phyloP scores from a whole-genome alignment of 2,797 vertebrate species.

The Coendou prehensilis region DNA sequence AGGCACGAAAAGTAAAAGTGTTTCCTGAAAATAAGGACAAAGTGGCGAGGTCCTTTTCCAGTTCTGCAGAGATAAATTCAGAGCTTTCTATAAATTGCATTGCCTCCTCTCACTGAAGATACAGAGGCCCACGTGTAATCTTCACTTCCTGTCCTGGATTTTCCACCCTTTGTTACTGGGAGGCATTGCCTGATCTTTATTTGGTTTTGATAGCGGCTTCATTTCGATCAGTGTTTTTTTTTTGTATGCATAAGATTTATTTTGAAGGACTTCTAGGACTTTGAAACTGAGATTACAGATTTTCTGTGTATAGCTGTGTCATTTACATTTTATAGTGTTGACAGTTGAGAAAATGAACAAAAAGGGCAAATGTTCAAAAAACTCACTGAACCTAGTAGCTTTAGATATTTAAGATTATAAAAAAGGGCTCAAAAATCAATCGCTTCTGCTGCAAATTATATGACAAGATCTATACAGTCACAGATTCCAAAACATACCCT shows the following conservation, averaged over 20 bases:
- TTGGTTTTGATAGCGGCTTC: constrained; percentile 49
- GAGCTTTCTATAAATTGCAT: constrained; percentile 33
- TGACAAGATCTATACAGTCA: background rate
- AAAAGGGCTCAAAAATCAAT: background rate
- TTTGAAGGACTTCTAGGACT: constrained; percentile 57
- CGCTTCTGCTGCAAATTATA: background rate
- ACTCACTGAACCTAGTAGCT: constrained; percentile 11
- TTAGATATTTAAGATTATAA: constrained; percentile 60
- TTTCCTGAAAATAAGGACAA: constrained; percentile 23
- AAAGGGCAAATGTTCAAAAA: constrained; percentile 47
- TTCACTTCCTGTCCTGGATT: background rate
- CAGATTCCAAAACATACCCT: background rate
- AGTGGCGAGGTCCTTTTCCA: background rate
- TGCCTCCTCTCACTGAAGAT: background rate
- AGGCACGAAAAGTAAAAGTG: constrained; percentile 28
- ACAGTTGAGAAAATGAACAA: constrained; percentile 54
- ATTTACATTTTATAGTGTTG: constrained; percentile 69
- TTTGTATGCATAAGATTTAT: constrained; percentile 48
- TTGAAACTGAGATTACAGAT: constrained; percentile 45
- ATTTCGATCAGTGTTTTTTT: constrained; percentile 33
- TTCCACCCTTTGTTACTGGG: constrained; percentile 46
- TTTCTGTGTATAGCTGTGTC: constrained; percentile 33
- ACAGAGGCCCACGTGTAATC: background rate
- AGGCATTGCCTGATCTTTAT: background rate
- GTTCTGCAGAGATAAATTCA: background rate